A percentile compares a stretch with the other conserved stretches of the same genome.
phyloP scores from a whole-genome alignment of 2,888 invertebrate species.

The Halictus ligatus region DNA sequence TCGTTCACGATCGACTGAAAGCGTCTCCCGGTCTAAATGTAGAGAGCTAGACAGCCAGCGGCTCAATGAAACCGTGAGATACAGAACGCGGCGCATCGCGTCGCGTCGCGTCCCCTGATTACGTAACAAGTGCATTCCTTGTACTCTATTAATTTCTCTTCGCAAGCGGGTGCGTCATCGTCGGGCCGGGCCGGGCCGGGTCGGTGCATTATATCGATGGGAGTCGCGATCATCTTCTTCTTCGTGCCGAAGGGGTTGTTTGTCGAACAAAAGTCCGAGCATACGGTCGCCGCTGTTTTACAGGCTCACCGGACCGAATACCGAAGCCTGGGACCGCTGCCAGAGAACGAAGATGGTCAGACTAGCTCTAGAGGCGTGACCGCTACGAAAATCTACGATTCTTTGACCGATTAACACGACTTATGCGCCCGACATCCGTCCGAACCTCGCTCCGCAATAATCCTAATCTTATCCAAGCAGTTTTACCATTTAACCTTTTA shows the following conservation, averaged over 20 bases:
- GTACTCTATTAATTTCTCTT: slow-evolving; percentile 50
- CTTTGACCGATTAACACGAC: slow-evolving; percentile 43
- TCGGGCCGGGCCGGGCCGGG: background rate
- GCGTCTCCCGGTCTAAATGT: slow-evolving; percentile 40
- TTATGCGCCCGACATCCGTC: background rate
- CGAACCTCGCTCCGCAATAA: background rate
- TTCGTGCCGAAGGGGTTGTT: slow-evolving; percentile 22
- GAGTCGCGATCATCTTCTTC: background rate
- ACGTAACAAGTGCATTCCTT: slow-evolving; percentile 44
- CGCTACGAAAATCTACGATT: slow-evolving; percentile 52
- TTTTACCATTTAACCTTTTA: no score
- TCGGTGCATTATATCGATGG: background rate
- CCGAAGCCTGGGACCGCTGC: slow-evolving; percentile 54
- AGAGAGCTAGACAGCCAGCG: slow-evolving; percentile 24
- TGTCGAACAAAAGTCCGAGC: slow-evolving; percentile 56
- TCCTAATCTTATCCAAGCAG: background rate
- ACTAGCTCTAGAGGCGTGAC: slow-evolving; percentile 34
- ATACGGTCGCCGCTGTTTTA: slow-evolving; percentile 48
- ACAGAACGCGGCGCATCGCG: slow-evolving; percentile 9
- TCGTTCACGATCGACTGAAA: slow-evolving; percentile 5
- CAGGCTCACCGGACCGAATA: slow-evolving; percentile 53
- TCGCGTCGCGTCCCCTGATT: slow-evolving; percentile 33
- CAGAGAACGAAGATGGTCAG: slow-evolving; percentile 59
- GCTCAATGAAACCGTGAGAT: slow-evolving; percentile 53
- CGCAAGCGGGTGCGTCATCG: slow-evolving; percentile 1